A percentile compares a stretch with the other conserved stretches of the same genome.
Evolutionary conservation across 2,113 vertebrate genomes (phyloP).

Genomic region (Triplophysa rosa): DNA sequence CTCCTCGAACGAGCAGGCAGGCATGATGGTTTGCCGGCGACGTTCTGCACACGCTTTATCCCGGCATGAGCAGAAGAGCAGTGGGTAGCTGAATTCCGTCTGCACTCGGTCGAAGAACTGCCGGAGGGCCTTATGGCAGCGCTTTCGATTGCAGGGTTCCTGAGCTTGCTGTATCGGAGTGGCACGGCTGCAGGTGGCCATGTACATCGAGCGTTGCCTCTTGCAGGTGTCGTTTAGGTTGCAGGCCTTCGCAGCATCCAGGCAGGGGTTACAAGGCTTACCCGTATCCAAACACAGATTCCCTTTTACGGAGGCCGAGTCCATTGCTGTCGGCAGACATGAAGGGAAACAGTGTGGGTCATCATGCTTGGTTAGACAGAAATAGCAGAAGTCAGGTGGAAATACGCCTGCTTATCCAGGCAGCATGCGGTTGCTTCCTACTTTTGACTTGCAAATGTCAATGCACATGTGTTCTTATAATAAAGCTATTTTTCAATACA

Average conservation of each 20-base stretch:
- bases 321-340: conserved; percentile 71
- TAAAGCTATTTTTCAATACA: neutral
- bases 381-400: neutral
- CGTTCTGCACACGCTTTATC: conserved; percentile 91
- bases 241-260: conserved; percentile 92
- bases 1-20: conserved; percentile 89
- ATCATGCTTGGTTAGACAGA: conserved; percentile 29
- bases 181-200: conserved; percentile 85
- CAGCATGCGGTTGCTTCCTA: neutral
- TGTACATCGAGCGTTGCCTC: conserved; percentile 85
- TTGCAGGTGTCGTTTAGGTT: conserved; percentile 95
- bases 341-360: conserved; percentile 1
- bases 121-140: conserved; percentile 91
- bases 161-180: conserved; percentile 64
- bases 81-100: conserved; percentile 86
- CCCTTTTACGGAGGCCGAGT: conserved; percentile 74
- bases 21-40: conserved; percentile 90
- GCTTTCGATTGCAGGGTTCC: conserved; percentile 86
- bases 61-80: conserved; percentile 93
- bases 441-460: neutral
- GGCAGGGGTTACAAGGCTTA: conserved; percentile 90
- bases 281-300: conserved; percentile 88
- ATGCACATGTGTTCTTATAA: conserved; percentile 4
- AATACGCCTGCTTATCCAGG: neutral
- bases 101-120: conserved; percentile 94